Percentiles rank a stretch among this genome's conserved stretches.
These are phyloP conservation scores for Leptopilina clavipes DNA, from an alignment of 1,140 invertebrate genomes.

Conservation along the genomic window DNA sequence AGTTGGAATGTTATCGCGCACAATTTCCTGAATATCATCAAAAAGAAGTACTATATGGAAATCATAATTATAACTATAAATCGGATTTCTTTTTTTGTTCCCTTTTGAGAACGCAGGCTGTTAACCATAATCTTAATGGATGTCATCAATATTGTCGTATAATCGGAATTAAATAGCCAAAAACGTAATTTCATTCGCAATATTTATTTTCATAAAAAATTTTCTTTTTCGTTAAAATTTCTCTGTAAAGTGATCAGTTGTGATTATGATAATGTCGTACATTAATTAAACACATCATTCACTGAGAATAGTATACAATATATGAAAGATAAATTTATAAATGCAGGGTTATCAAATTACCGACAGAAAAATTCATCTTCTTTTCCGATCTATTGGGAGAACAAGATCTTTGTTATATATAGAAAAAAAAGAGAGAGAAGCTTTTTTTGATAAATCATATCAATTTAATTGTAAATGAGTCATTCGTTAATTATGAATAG, in stretches of 20 bases:
- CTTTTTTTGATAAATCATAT: not conserved
- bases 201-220: not conserved
- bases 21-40: not conserved
- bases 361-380: no score
- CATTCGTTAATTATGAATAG: not conserved
- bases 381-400: no score
- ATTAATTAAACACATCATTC: slow-evolving; percentile 8
- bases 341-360: no score
- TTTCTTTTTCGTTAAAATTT: not conserved
- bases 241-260: no score
- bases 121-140: not conserved
- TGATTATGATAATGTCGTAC: not conserved
- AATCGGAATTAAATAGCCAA: not conserved
- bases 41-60: not conserved
- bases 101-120: not conserved
- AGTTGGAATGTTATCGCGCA: no score
- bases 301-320: not conserved
- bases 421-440: no score
- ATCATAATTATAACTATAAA: not conserved
- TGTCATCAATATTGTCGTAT: slow-evolving; percentile 9
- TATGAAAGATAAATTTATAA: not conserved
- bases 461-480: not conserved
- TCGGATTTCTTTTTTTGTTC: not conserved
- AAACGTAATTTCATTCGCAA: not conserved
- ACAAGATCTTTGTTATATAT: no score